Evolutionary conservation across 1,140 invertebrate genomes (phyloP), one percentile per base, ranked within the genome.

Genomic region (Pinna nobilis): DNA sequence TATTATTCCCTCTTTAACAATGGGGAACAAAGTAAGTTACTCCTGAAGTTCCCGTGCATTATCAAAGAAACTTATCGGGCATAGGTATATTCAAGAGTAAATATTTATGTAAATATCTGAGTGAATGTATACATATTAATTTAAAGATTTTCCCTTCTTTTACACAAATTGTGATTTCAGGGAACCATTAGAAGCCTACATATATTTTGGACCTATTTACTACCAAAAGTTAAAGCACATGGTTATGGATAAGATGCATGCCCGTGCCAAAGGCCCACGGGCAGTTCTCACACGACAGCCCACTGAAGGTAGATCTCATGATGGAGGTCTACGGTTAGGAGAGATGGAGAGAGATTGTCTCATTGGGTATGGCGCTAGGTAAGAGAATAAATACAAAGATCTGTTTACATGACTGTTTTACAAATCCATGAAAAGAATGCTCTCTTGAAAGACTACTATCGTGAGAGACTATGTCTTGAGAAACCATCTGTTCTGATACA

Each of bases 221-320:
- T 91, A 92, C 80, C 90, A 91, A 88, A 99, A 99, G 87, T 89
- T 99, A 68, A 99, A 99, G 89, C 98, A 99, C 87, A 99, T 99
- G 98, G 98, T 99, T 0, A 92, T 98, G 86, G 98, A 99, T 89
- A 99, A 99, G 90, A 99, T 99, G 93, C 98, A 99, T 88, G 98
- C 97, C 1, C 92, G 98, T 63, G 95, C 97, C 0, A 92, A 96
- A 68, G 98, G 98, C 0, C 98, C 98, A 2, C 91, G 96, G 66
- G 96, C 97, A 30, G 95, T 97, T 5, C 90, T 99, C 3, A 99
- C 98, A 0, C 91, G 98, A n/a, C 98, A 99, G 88, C 98, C 98
- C 5, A 99, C 97, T 0, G 97, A 99, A 90, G 98, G 98, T 37
- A 91, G 98, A 74, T 95, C 97, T n/a, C 92, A 96, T 33, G 98